A percentile compares a stretch with the other conserved stretches of the same genome.
These are phyloP conservation scores for Stictocephala bisonia DNA, from an alignment of 2,888 invertebrate species.

Conservation along the genomic window DNA sequence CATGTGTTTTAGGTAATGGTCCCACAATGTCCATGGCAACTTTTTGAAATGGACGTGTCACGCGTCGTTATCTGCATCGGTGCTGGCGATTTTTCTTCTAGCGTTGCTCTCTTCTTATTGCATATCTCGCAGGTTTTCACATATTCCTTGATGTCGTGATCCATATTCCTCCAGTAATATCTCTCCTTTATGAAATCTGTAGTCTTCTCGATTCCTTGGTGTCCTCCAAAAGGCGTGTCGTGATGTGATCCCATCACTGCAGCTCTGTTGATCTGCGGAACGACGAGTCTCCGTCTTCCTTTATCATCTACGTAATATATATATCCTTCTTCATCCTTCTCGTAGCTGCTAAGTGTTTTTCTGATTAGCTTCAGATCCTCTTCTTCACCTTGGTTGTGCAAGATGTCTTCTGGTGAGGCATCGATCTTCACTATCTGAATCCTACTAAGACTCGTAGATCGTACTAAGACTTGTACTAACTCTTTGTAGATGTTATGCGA, in stretches of 20 bases:
- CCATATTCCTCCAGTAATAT: conserved; percentile 61
- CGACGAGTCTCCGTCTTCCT: background rate
- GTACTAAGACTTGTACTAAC: no score
- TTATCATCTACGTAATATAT: background rate
- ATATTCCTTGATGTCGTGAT: conserved; percentile 59
- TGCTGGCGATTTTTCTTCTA: conserved; percentile 50
- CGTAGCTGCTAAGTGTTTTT: background rate
- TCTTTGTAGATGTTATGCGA: no score
- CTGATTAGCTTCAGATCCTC: background rate
- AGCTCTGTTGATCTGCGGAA: background rate
- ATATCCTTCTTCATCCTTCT: background rate
- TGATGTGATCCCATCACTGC: conserved; percentile 54
- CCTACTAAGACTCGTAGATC: no score
- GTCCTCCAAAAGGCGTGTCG: conserved; percentile 55
- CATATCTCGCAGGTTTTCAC: conserved; percentile 61
- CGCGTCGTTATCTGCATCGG: conserved; percentile 61
- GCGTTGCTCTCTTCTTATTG: conserved; percentile 61
- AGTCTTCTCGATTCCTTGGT: conserved; percentile 59
- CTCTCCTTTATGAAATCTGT: conserved; percentile 53
- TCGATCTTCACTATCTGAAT: background rate
- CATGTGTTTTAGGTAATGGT: conserved; percentile 60
- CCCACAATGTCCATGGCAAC: conserved; percentile 61
- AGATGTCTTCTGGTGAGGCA: background rate
- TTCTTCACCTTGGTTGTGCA: background rate
- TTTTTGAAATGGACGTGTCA: conserved; percentile 56